Conservation (phyloP, 2,797 vertebrate genomes). For the Brachyrhaphis roseni region DNA sequence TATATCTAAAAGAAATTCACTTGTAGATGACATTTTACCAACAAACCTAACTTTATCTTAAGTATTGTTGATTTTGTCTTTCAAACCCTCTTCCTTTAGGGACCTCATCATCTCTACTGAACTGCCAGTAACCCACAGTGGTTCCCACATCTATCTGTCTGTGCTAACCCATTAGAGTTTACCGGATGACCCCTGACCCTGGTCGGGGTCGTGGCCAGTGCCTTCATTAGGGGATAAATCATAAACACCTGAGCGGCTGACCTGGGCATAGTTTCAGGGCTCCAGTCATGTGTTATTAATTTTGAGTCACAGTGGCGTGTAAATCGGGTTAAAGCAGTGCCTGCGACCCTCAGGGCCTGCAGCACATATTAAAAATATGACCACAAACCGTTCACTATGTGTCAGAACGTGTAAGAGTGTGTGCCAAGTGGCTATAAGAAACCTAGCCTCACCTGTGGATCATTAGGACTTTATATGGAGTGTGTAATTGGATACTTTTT, state of each 20-base stretch:
- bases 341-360: slow-evolving; percentile 71
- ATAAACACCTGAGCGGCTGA: slow-evolving; percentile 79
- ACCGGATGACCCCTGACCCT: slow-evolving; percentile 72
- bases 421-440: slow-evolving; percentile 49
- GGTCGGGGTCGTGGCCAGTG: slow-evolving; percentile 68
- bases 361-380: slow-evolving; percentile 75
- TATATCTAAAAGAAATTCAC: background rate
- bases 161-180: slow-evolving; percentile 75
- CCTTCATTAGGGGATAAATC: slow-evolving; percentile 80
- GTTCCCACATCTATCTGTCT: slow-evolving; percentile 74
- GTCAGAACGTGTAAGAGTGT: slow-evolving; percentile 22
- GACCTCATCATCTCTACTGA: slow-evolving; percentile 11
- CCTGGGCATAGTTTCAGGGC: slow-evolving; percentile 59
- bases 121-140: slow-evolving; percentile 43
- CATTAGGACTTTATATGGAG: slow-evolving; percentile 50
- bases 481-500: slow-evolving; percentile 54
- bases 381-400: slow-evolving; percentile 58
- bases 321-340: slow-evolving; percentile 81
- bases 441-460: slow-evolving; percentile 28
- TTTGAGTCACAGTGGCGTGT: slow-evolving; percentile 67
- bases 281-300: slow-evolving; percentile 77
- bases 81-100: background rate
- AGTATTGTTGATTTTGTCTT: background rate
- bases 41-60: background rate
- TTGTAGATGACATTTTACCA: background rate